Conservation (phyloP, 2,797 vertebrate genomes). For the Carapus acus region DNA sequence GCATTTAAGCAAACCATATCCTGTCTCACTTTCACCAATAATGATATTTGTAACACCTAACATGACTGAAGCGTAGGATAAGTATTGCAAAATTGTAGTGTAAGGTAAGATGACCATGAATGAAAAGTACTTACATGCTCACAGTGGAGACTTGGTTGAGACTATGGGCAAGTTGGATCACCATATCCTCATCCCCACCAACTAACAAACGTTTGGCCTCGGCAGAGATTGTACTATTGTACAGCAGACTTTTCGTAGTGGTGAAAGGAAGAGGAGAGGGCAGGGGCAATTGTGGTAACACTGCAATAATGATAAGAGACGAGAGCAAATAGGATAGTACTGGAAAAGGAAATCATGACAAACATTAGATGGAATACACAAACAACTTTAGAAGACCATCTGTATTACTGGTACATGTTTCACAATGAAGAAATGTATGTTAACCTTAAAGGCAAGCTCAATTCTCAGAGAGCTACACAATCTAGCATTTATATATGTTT, state of each 20-base stretch:
- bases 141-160: slow-evolving; percentile 99
- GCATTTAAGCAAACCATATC: too few species aligned
- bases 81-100: background rate
- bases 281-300: slow-evolving; percentile 98
- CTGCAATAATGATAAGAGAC: slow-evolving; percentile 56
- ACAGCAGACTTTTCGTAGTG: slow-evolving; percentile 96
- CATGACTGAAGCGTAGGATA: too few species aligned
- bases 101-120: background rate
- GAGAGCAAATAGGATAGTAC: slow-evolving; percentile 8
- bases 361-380: background rate
- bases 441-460: too few species aligned
- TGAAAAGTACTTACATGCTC: slow-evolving; percentile 85
- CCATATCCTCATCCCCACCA: slow-evolving; percentile 90
- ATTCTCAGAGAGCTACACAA: too few species aligned
- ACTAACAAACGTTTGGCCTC: slow-evolving; percentile 94
- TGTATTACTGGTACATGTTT: too few species aligned
- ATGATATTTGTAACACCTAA: background rate
- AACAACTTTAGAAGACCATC: too few species aligned
- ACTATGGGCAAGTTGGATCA: slow-evolving; percentile 91
- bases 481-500: too few species aligned
- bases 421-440: too few species aligned
- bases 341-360: background rate
- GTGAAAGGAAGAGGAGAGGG: slow-evolving; percentile 98
- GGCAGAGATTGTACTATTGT: slow-evolving; percentile 96
- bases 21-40: background rate